A percentile compares a stretch with the other conserved stretches of the same genome.
phyloP scores from a whole-genome alignment of 2,797 vertebrate species.

The Tarsius wallacei region DNA sequence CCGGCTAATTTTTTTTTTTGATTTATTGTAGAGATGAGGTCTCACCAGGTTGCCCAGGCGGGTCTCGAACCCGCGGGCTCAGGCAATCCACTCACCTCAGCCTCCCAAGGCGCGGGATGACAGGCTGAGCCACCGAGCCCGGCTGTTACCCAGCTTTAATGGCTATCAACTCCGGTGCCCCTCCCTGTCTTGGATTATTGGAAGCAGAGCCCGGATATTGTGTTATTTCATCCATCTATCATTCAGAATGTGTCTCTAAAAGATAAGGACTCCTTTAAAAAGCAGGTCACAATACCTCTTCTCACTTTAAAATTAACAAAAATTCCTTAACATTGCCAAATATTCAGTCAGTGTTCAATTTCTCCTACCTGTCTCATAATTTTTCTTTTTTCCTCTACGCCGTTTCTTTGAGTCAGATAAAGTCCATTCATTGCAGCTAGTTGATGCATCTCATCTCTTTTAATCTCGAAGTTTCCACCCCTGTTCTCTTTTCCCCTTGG shows the following conservation, averaged over 20 bases:
- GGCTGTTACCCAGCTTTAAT: not conserved
- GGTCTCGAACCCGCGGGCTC: too few species aligned
- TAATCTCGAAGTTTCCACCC: not conserved
- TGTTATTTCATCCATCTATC: not conserved
- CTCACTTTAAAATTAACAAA: not conserved
- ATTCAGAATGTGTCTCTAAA: not conserved
- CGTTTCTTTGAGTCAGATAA: not conserved
- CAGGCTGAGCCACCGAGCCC: too few species aligned
- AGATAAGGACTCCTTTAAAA: constrained; percentile 5
- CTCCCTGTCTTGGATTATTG: not conserved
- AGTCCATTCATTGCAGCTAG: not conserved
- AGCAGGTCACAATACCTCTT: not conserved
- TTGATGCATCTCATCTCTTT: not conserved
- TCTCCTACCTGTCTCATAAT: not conserved
- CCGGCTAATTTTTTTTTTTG: too few species aligned
- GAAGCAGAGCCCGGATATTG: not conserved
- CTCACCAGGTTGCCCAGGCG: too few species aligned
- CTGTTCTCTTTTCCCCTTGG: not conserved
- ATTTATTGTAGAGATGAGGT: too few species aligned
- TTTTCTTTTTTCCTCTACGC: not conserved
- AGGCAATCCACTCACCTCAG: too few species aligned
- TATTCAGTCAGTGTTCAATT: not conserved
- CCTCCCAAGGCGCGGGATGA: too few species aligned
- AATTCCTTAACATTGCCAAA: not conserved
- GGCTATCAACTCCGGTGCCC: not conserved